A percentile compares a stretch with the other conserved stretches of the same genome.
Evolutionary conservation across 1,140 invertebrate species (phyloP).

Genomic region (Anoplophora glabripennis): DNA sequence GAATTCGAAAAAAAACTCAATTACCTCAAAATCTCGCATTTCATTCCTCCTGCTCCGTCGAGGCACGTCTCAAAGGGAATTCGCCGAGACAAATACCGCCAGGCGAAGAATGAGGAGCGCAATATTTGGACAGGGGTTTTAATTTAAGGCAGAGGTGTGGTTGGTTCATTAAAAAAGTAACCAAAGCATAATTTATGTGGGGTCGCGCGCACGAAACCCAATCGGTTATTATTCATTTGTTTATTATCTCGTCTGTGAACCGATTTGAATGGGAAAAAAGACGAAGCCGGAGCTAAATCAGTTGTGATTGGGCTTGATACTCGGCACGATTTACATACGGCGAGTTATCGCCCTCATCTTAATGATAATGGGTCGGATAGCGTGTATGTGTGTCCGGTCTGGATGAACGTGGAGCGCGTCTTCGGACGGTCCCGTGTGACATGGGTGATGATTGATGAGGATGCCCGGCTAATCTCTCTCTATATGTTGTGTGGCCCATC

Average conservation of each 20-base stretch:
- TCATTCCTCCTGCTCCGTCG: too few species aligned
- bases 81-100: background rate
- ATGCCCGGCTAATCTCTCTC: constrained; percentile 24
- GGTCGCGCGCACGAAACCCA: constrained; percentile 14
- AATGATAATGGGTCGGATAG: constrained; percentile 6
- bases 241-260: constrained; percentile 10
- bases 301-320: too few species aligned
- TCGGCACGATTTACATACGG: too few species aligned
- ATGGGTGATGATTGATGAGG: constrained; percentile 26
- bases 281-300: too few species aligned
- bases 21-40: too few species aligned
- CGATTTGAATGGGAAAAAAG: constrained; percentile 1
- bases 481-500: constrained; percentile 27
- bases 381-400: background rate
- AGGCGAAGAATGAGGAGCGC: background rate
- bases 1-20: too few species aligned
- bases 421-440: constrained; percentile 20
- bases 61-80: too few species aligned
- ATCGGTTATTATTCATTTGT: constrained; percentile 21
- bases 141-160: constrained; percentile 20
- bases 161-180: constrained; percentile 20
- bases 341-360: too few species aligned
- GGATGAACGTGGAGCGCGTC: background rate
- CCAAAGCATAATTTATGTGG: constrained; percentile 15
- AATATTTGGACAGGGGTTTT: constrained; percentile 21